Evolutionary conservation across 2,797 vertebrate genomes (phyloP), one percentile per base, ranked within the genome.

Genomic region (Squalus acanthias): DNA sequence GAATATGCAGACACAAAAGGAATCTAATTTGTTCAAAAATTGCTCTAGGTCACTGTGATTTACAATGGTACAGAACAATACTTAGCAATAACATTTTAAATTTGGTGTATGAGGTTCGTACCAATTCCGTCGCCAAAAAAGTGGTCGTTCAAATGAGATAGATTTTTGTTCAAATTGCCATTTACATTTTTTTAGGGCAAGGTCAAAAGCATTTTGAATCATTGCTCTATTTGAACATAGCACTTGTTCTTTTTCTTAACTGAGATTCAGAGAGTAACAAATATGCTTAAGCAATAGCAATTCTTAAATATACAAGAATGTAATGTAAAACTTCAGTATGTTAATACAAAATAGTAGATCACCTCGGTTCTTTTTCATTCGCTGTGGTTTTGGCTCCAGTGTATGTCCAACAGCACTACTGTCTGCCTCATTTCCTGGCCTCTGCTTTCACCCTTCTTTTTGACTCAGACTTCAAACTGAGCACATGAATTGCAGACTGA

Each of bases 11-110:
- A 98, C 97, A 98, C 98, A 98, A 98, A 98, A 97, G 98, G 98
- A 98, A 98, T 98, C 98, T 98, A 98, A 98, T 98, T 98, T 98
- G 98, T 98, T 98, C 97, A 98, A 98, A 97, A 98, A 98, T 98
- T 97, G 98, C 98, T 98, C 97, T 97, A 98, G 98, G 98, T 98
- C 98, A 98, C 97, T 88, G 97, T 97, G 97, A 98, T 98, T 97
- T 97, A 98, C 97, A 97, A 97, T 96, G 97, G 96, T 96, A 96
- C 91, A 96, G 87, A 97, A 96, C 69, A 82, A 96, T 95, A 70
- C 95, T 96, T 92, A 96, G 74, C 89, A 96, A 96, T 87, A 92
- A 96, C 96, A 95, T 96, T 96, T 96, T 89, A 95, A 70, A 87
- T 88, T 96, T 96, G 96, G 96, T 97, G 87, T 96, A 97, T 97